phyloP scores from a whole-genome alignment of 2,113 vertebrate genomes.

The Sapajus apella region DNA sequence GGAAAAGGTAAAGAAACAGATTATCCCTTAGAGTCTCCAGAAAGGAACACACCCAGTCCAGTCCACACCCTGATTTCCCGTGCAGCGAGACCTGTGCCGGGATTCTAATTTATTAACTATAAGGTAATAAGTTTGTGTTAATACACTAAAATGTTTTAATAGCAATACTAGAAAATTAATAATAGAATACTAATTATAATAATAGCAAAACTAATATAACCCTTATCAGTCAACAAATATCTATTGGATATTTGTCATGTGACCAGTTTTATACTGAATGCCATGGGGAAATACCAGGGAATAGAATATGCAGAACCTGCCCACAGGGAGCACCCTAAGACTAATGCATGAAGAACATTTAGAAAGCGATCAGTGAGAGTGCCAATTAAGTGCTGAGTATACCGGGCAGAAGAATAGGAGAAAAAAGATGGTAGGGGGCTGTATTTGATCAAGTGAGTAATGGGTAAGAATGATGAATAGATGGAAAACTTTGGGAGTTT shows the following conservation, averaged over 20 bases:
- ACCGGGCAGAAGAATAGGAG: neutral
- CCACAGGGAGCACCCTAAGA: neutral
- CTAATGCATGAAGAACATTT: neutral
- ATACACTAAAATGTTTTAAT: neutral
- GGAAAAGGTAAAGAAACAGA: neutral
- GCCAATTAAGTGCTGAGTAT: neutral
- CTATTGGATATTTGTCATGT: neutral
- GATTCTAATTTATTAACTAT: neutral
- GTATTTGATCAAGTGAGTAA: neutral
- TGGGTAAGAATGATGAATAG: neutral
- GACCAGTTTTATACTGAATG: neutral
- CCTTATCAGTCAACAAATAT: neutral
- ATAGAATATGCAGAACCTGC: neutral
- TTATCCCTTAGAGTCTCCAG: neutral
- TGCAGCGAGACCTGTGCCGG: neutral
- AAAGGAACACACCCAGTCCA: neutral
- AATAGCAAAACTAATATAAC: neutral
- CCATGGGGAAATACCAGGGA: neutral
- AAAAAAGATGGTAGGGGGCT: neutral
- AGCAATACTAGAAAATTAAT: conserved; percentile 15
- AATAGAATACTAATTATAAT: neutral
- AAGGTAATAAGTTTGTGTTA: neutral
- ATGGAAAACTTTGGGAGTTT: conserved; percentile 1
- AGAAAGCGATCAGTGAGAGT: neutral
- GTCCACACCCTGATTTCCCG: neutral